Evolutionary conservation across 2,888 invertebrate genomes (phyloP).

Genomic region (Noctua comes): DNA sequence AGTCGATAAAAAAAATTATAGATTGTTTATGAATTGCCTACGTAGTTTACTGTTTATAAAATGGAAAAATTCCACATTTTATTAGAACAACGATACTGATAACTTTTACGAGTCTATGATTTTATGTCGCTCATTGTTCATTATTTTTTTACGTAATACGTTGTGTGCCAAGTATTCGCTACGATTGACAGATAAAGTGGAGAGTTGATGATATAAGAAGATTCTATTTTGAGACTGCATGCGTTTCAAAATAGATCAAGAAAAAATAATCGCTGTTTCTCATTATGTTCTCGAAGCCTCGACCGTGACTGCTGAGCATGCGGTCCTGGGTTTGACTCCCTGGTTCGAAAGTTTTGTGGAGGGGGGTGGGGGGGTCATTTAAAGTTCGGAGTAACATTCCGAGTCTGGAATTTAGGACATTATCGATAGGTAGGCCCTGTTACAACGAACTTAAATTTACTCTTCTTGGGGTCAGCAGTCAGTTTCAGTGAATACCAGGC

Average conservation of each 20-base stretch:
- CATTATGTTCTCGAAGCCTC: background rate
- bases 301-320: background rate
- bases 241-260: conserved; percentile 3
- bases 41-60: background rate
- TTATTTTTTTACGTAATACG: conserved; percentile 9
- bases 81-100: background rate
- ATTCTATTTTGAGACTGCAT: conserved; percentile 33
- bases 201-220: conserved; percentile 5
- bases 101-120: conserved; percentile 4
- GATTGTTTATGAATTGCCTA: background rate
- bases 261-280: background rate
- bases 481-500: background rate
- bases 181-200: conserved; percentile 20
- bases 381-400: background rate
- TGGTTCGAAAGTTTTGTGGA: background rate
- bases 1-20: background rate
- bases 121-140: background rate
- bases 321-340: background rate
- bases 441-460: background rate
- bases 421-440: background rate
- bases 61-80: background rate
- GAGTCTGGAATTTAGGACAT: background rate
- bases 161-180: conserved; percentile 47
- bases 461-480: background rate
- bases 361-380: background rate